phyloP scores from a whole-genome alignment of 2,797 vertebrate genomes.

The Intellagama lesueurii region DNA sequence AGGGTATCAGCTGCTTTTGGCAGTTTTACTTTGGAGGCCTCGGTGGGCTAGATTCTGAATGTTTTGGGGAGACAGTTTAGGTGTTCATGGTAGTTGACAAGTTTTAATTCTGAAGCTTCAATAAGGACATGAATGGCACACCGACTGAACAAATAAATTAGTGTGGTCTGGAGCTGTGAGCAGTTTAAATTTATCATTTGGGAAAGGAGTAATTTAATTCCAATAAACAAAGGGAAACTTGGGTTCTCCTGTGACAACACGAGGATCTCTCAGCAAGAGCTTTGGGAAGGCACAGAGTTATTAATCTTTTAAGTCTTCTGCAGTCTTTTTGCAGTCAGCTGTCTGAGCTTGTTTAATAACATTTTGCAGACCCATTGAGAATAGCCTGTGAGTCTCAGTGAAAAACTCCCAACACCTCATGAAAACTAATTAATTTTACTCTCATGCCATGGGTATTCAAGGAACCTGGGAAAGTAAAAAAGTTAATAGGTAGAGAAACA shows the following conservation, averaged over 20 bases:
- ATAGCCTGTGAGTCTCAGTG: background rate
- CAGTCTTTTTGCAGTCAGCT: constrained; percentile 46
- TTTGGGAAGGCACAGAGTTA: constrained; percentile 54
- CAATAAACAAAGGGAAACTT: constrained; percentile 59
- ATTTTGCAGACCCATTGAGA: constrained; percentile 25
- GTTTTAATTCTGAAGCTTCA: constrained; percentile 77
- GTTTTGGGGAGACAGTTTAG: constrained; percentile 71
- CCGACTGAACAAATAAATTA: constrained; percentile 74
- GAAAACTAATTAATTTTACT: constrained; percentile 28
- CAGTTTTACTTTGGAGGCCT: constrained; percentile 52
- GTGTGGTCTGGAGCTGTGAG: constrained; percentile 56
- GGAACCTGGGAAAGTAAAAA: background rate
- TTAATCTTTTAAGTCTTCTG: constrained; percentile 68
- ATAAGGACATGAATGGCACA: constrained; percentile 58
- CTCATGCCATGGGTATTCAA: accelerated
- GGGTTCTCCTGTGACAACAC: constrained; percentile 52
- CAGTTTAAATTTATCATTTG: constrained; percentile 50
- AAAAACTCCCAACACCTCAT: constrained; percentile 14
- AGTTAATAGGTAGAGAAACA: background rate
- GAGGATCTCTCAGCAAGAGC: constrained; percentile 39
- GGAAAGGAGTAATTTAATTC: constrained; percentile 69
- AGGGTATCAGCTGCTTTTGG: constrained; percentile 52
- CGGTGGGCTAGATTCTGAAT: constrained; percentile 60
- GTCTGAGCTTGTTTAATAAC: constrained; percentile 47
- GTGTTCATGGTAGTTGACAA: constrained; percentile 66